These are phyloP conservation scores for Eidolon dupreanum DNA, from an alignment of 2,797 vertebrate species.

Conservation along the genomic window DNA sequence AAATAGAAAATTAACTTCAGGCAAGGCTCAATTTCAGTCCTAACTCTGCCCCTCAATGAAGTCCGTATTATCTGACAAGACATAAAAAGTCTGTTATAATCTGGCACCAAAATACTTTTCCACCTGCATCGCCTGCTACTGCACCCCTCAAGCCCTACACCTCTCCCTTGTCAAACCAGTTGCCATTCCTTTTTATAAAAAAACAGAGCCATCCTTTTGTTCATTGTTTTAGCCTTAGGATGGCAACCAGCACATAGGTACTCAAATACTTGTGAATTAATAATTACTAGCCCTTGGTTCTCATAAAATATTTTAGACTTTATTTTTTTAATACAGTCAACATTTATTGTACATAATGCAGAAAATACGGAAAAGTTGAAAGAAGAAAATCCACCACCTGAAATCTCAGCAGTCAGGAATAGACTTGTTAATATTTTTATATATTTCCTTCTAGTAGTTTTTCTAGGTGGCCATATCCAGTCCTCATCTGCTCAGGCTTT, in stretches of 20 bases:
- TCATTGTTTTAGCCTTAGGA: neutral
- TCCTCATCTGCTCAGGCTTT: neutral
- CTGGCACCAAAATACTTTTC: neutral
- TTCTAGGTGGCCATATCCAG: neutral
- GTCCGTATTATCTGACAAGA: neutral
- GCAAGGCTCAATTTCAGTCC: neutral
- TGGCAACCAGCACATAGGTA: neutral
- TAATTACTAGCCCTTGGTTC: neutral
- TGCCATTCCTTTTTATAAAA: neutral
- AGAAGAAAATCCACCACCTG: neutral
- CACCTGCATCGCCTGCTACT: neutral
- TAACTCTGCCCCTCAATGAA: neutral
- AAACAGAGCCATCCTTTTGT: neutral
- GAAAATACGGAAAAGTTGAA: neutral
- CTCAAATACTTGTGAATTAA: neutral
- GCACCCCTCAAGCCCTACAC: no score
- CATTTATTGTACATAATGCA: neutral
- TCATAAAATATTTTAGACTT: neutral
- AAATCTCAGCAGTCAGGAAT: neutral
- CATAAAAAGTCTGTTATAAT: neutral
- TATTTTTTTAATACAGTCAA: neutral
- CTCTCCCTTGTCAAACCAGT: neutral
- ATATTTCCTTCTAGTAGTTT: slow-evolving; percentile 5
- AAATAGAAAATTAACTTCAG: neutral
- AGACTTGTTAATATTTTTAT: neutral